These are phyloP conservation scores for Psophia crepitans DNA, from an alignment of 2,113 vertebrate genomes.

Conservation along the genomic window DNA sequence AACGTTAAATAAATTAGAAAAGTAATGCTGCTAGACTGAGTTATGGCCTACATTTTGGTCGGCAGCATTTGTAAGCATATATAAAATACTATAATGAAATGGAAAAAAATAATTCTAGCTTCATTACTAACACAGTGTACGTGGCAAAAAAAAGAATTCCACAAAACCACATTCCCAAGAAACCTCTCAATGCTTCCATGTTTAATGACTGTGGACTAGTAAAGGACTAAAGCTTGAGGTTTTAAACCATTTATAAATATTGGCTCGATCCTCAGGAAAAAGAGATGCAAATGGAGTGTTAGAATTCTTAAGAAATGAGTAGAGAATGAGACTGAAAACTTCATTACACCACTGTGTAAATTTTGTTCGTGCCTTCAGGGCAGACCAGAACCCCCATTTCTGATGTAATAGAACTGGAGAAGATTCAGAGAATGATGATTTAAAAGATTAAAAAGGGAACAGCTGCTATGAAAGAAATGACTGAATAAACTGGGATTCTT, in stretches of 20 bases:
- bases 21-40: neutral
- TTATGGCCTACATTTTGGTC: neutral
- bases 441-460: neutral
- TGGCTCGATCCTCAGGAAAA: neutral
- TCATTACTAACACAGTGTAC: neutral
- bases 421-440: neutral
- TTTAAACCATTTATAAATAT: neutral
- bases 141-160: rapidly evolving
- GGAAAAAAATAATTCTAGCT: neutral
- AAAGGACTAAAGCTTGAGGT: neutral
- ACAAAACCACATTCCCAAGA: rapidly evolving
- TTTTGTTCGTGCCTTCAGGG: neutral
- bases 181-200: rapidly evolving
- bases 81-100: neutral
- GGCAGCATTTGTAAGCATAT: neutral
- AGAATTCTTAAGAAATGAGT: neutral
- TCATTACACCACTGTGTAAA: neutral
- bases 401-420: neutral
- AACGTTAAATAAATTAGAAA: neutral
- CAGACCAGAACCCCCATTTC: neutral
- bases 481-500: neutral
- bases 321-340: neutral
- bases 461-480: neutral
- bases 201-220: neutral
- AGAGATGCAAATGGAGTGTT: neutral